A percentile compares a stretch with the other conserved stretches of the same genome.
phyloP scores from a whole-genome alignment of 2,113 vertebrate species.

The Seriola dumerili region DNA sequence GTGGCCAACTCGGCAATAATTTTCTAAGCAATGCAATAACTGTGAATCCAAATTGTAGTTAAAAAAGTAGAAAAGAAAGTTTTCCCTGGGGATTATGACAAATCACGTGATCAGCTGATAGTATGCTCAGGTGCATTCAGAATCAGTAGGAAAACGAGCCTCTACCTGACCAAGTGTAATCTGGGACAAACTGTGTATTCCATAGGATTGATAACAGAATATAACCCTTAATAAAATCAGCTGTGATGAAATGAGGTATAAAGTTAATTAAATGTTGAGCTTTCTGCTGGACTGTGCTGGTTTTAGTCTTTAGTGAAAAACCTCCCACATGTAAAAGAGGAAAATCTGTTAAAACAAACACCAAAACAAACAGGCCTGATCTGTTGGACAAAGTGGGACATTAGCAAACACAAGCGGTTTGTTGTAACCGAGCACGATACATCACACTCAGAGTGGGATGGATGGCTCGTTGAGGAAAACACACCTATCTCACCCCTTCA shows the following conservation, averaged over 20 bases:
- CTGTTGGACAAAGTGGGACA: conserved; percentile 24
- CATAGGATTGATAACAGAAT: too few species aligned
- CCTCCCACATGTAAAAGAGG: background rate
- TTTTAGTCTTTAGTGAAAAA: background rate
- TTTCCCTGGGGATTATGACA: too few species aligned
- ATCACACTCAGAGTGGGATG: conserved; percentile 34
- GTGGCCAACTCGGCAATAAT: too few species aligned
- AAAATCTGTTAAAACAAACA: background rate
- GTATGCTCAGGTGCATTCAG: too few species aligned
- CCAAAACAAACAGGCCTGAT: conserved; percentile 33
- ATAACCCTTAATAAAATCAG: background rate
- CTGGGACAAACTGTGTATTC: too few species aligned
- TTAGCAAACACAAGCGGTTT: conserved; percentile 32
- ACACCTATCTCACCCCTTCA: conserved; percentile 50
- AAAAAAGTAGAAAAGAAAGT: too few species aligned
- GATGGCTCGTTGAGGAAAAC: conserved; percentile 47
- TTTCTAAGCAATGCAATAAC: too few species aligned
- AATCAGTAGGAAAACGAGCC: too few species aligned
- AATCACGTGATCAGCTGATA: too few species aligned
- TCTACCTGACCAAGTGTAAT: too few species aligned
- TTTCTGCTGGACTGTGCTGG: background rate
- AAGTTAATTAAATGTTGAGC: background rate
- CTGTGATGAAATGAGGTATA: background rate
- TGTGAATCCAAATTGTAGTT: too few species aligned
- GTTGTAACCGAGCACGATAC: conserved; percentile 35